Conservation (phyloP, 2,797 vertebrate genomes). For the Sebastes wilsoni region DNA sequence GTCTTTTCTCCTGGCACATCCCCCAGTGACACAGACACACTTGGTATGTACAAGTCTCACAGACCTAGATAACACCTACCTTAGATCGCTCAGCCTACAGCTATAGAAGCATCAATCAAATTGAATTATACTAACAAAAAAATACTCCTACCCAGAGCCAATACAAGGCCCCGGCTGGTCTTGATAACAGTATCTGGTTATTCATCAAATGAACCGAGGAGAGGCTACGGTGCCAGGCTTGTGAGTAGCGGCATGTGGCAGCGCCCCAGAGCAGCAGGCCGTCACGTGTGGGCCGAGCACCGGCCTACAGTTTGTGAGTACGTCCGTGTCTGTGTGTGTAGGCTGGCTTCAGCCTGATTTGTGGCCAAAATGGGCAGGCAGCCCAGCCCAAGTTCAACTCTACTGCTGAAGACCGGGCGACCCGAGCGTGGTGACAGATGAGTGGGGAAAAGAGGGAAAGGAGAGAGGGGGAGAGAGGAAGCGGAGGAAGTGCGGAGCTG, state of each 20-base stretch:
- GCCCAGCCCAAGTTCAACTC: slow-evolving; percentile 47
- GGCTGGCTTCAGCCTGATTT: slow-evolving; percentile 53
- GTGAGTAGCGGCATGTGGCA: slow-evolving; percentile 60
- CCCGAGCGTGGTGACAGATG: slow-evolving; percentile 50
- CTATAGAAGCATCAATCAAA: background rate
- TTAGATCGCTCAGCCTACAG: background rate
- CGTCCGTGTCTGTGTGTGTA: background rate
- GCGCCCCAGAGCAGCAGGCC: slow-evolving; percentile 43
- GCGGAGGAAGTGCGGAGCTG: slow-evolving; percentile 58
- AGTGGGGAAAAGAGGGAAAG: background rate
- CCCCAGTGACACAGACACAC: slow-evolving; percentile 30
- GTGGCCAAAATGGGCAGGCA: slow-evolving; percentile 56
- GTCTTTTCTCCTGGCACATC: slow-evolving; percentile 35
- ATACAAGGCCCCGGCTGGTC: background rate
- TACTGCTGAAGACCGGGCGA: slow-evolving; percentile 32
- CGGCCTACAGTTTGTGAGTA: slow-evolving; percentile 22
- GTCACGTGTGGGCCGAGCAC: slow-evolving; percentile 45
- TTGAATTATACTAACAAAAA: background rate
- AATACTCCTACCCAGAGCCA: background rate
- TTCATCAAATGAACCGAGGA: slow-evolving; percentile 19
- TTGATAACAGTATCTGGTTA: slow-evolving; percentile 5
- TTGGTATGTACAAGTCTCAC: slow-evolving; percentile 13
- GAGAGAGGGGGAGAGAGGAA: background rate
- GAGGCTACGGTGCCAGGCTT: slow-evolving; percentile 26
- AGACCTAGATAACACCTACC: slow-evolving; percentile 8